Percentiles rank a stretch among this genome's conserved stretches.
These are phyloP conservation scores for Selene dorsalis DNA, from an alignment of 2,797 vertebrate species.

Conservation along the genomic window DNA sequence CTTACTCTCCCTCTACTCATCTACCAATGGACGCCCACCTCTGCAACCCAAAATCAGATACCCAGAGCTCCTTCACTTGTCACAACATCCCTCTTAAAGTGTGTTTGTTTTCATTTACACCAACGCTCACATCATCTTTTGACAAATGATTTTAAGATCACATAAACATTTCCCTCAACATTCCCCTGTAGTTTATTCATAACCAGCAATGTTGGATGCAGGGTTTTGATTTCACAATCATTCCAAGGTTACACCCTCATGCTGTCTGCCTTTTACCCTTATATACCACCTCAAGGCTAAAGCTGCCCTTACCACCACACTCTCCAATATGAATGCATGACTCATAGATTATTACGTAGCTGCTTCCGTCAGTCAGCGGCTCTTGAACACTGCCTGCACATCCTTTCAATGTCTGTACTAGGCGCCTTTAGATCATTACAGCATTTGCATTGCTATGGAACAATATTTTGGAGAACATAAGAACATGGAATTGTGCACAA, in stretches of 20 bases:
- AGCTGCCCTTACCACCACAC: conserved; percentile 28
- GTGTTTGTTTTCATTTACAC: conserved; percentile 28
- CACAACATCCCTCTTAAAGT: conserved; percentile 15
- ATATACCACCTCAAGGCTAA: conserved; percentile 47
- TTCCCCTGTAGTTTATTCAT: conserved; percentile 24
- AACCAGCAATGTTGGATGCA: neutral
- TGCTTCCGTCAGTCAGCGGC: conserved; percentile 54
- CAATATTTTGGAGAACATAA: conserved; percentile 29
- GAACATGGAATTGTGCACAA: conserved; percentile 25
- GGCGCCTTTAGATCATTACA: conserved; percentile 53
- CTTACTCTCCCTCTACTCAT: conserved; percentile 20
- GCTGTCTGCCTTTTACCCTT: conserved; percentile 43
- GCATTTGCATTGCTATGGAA: conserved; percentile 47
- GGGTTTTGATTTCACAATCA: conserved; percentile 48
- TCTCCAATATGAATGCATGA: conserved; percentile 57
- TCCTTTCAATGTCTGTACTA: conserved; percentile 48
- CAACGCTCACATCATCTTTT: conserved; percentile 12
- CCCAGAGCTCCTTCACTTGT: conserved; percentile 42
- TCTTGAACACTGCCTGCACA: conserved; percentile 40
- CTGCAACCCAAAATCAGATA: conserved; percentile 47
- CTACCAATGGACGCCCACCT: conserved; percentile 27
- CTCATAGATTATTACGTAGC: conserved; percentile 63
- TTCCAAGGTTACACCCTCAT: conserved; percentile 34
- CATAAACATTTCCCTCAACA: conserved; percentile 7
- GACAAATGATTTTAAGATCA: neutral